Base-by-base conservation (phyloP, 2,113 vertebrate species). In the Pseudorasbora parva region DNA sequence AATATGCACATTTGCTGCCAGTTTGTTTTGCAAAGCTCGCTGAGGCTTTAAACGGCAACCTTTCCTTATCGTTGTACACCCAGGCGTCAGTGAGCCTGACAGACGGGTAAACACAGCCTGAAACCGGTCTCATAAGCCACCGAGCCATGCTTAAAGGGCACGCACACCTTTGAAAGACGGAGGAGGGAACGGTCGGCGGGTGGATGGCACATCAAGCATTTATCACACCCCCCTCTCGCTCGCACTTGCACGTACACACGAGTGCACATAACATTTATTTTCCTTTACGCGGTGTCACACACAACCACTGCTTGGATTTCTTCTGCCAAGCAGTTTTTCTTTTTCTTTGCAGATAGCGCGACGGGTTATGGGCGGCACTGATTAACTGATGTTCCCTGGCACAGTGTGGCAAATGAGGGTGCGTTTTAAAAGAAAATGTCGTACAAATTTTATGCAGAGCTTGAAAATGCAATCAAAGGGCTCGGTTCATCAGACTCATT, bases 31-130 rank as follows among this genome's bases (percentile, higher is more conserved):
- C 73, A 59, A 49, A 80, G 82, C 74, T 59, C n/a, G 30, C 54
- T 14, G 64, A 81, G 30, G 33, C 77, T 85, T 82, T 78, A 87
- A 87, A 87, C 83, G 56, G 77, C 78, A 82, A 84, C 86, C 81
- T 86, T 82, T 81, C 81, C 68, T 84, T 86, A 82, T 85, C 85
- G n/a, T 77, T 33, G 79, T 47, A n/a, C 47, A 41, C 45, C 66
- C 82, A 68, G 57, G 75, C 83, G 71, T 81, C 78, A 64, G 60
- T 30, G 85, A 71, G 80, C 45, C 62, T 84, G 79, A 84, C 85
- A 77, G 85, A 82, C 68, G 68, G 83, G 83, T 84, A 85, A 88
- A 88, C 78, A 78, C 19, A 37, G 81, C 17, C 62, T 57, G 23
- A 69, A 23, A 57, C 60, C 19, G 51, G 59, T 68, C 74, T 64